Percentiles rank a stretch among this genome's conserved stretches.
phyloP scores from a whole-genome alignment of 2,797 vertebrate genomes.

The Muscicapa comitata region DNA sequence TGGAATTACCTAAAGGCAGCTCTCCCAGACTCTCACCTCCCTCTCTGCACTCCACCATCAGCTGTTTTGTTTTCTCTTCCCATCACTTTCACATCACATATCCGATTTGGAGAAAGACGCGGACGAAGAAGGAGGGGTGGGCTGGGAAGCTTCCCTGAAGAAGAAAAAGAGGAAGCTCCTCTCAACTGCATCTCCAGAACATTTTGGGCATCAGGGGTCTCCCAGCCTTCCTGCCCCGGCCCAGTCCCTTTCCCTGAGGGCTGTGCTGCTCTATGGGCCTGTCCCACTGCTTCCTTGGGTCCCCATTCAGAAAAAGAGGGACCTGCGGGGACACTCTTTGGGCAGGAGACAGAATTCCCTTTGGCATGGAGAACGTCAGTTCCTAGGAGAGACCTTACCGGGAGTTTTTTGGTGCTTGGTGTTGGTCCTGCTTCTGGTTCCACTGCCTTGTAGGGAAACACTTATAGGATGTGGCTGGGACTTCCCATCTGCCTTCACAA shows the following conservation, averaged over 20 bases:
- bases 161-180: not conserved
- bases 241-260: not conserved
- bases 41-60: not conserved
- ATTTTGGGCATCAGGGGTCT: not conserved
- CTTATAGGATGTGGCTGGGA: not conserved
- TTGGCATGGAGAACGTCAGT: rapidly evolving
- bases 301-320: not conserved
- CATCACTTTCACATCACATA: not conserved
- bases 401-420: rapidly evolving
- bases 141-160: not conserved
- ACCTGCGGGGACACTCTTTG: not conserved
- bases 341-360: not conserved
- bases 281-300: not conserved
- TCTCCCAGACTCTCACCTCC: not conserved
- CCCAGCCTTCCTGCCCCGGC: not conserved
- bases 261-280: not conserved
- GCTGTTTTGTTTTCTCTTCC: not conserved
- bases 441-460: not conserved
- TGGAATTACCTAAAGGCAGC: not conserved
- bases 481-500: not conserved
- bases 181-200: not conserved
- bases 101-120: rapidly evolving
- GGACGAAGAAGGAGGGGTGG: not conserved
- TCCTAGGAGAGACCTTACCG: not conserved
- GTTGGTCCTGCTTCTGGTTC: not conserved